Evolutionary conservation across 2,888 invertebrate species (phyloP), one percentile per base, ranked within the genome.

Genomic region (Incurvaria masculella): DNA sequence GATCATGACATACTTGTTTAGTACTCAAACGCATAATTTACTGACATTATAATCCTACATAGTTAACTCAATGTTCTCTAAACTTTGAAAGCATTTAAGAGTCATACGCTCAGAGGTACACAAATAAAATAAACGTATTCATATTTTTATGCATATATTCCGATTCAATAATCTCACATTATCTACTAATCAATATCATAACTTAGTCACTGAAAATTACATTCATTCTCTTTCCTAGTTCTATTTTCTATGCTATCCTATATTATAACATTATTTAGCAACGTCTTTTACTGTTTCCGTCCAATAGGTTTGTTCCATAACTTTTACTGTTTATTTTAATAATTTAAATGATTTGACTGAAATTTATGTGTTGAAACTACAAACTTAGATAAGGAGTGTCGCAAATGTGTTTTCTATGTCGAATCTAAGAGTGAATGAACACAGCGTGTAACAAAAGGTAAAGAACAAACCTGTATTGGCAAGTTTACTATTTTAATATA

Each of bases 91-190:
- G n/a, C n/a, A n/a, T n/a, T n/a, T n/a, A n/a, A n/a, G n/a, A n/a
- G n/a, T n/a, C n/a, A n/a, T n/a, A n/a, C n/a, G n/a, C n/a, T n/a
- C n/a, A n/a, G n/a, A n/a, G n/a, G n/a, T n/a, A n/a, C n/a, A n/a
- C n/a, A n/a, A n/a, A n/a, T n/a, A n/a, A 69, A 69, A 69, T 61
- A 58, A n/a, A 53, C 52, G 38, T 50, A 51, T 47, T 69, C 67
- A 66, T 70, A 73, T 76, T 72, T 73, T 72, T 73, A 75, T 72
- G 74, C 70, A 73, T 78, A 76, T 76, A 76, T 74, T 76, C 72
- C 69, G 73, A 70, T 75, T 75, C 68, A 75, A 71, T 75, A 74
- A n/a, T 71, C 72, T 73, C 70, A 72, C n/a, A 72, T 74, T 63
- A 60, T 61, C 71, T 71, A 48, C 27, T 47, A 19, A 45, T 39